Conservation (phyloP, 2,797 vertebrate genomes). For the Semaprochilodus insignis region DNA sequence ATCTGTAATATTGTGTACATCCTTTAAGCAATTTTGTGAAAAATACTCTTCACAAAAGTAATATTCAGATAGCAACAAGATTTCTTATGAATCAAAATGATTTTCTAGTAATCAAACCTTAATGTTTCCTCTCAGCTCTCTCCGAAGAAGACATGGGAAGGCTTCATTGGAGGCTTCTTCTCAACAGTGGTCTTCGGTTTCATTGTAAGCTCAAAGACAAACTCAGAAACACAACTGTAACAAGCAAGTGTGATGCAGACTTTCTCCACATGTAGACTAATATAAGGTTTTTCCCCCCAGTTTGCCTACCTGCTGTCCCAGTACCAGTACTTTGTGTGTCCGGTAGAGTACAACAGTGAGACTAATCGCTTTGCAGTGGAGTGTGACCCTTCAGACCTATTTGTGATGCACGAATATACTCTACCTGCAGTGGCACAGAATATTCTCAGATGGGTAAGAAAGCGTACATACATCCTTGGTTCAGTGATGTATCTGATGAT, state of each 20-base stretch:
- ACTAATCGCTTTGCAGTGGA: conserved; percentile 89
- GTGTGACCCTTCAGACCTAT: conserved; percentile 91
- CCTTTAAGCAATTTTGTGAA: neutral
- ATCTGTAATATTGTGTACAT: neutral
- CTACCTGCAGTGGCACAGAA: conserved; percentile 83
- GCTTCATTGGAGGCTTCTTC: conserved; percentile 98
- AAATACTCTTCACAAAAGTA: neutral
- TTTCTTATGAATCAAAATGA: neutral
- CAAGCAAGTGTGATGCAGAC: neutral
- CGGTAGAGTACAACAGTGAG: conserved; percentile 92
- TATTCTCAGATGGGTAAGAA: conserved; percentile 83
- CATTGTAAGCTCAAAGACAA: conserved; percentile 81
- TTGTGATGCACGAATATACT: conserved; percentile 88
- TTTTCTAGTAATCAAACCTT: neutral
- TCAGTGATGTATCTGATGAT: neutral
- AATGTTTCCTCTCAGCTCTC: conserved; percentile 82
- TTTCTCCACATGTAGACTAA: neutral
- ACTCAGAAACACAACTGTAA: conserved; percentile 5
- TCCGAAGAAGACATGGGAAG: conserved; percentile 99
- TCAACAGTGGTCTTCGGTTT: conserved; percentile 93
- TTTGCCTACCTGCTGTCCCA: conserved; percentile 89
- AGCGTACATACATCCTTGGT: neutral
- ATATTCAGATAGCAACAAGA: too few species aligned
- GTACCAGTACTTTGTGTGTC: conserved; percentile 95
- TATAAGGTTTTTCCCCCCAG: conserved; percentile 69